Percentiles rank a stretch among this genome's conserved stretches.
Evolutionary conservation across 1,140 invertebrate species (phyloP).

Genomic region (Musca domestica): DNA sequence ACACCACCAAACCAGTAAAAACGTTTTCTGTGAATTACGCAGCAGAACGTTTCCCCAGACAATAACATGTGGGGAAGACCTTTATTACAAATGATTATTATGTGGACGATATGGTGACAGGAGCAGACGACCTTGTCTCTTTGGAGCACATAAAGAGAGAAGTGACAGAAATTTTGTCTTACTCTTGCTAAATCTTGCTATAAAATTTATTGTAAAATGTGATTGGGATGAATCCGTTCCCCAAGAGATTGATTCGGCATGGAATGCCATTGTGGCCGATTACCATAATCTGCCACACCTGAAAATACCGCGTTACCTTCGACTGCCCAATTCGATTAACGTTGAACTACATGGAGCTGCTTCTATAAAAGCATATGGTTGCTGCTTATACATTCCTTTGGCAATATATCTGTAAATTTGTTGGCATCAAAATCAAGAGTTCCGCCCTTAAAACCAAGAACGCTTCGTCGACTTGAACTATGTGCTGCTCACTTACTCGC

Average conservation of each 20-base stretch:
- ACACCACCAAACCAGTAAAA: conserved; percentile 25
- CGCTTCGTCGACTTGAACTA: conserved; percentile 48
- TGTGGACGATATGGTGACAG: conserved; percentile 56
- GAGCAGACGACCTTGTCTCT: conserved; percentile 31
- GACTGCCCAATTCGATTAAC: background rate
- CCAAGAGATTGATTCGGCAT: background rate
- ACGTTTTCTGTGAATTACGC: conserved; percentile 33
- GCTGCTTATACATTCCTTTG: conserved; percentile 36
- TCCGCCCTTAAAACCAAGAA: conserved; percentile 47
- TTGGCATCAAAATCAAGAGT: conserved; percentile 51
- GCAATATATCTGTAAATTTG: conserved; percentile 30
- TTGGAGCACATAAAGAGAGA: background rate
- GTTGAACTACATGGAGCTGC: conserved; percentile 43
- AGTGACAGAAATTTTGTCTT: conserved; percentile 4
- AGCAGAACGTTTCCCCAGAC: conserved; percentile 28
- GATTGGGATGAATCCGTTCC: conserved; percentile 8
- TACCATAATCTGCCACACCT: background rate
- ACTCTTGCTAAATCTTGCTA: conserved; percentile 25
- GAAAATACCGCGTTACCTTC: background rate
- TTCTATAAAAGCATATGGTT: conserved; percentile 47
- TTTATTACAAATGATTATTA: conserved; percentile 51
- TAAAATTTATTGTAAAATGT: conserved; percentile 22
- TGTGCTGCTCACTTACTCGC: conserved; percentile 37
- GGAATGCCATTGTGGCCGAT: background rate
- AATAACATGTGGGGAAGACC: conserved; percentile 32